Evolutionary conservation across 1,140 invertebrate genomes (phyloP).

Genomic region (Zelostemma sp.): DNA sequence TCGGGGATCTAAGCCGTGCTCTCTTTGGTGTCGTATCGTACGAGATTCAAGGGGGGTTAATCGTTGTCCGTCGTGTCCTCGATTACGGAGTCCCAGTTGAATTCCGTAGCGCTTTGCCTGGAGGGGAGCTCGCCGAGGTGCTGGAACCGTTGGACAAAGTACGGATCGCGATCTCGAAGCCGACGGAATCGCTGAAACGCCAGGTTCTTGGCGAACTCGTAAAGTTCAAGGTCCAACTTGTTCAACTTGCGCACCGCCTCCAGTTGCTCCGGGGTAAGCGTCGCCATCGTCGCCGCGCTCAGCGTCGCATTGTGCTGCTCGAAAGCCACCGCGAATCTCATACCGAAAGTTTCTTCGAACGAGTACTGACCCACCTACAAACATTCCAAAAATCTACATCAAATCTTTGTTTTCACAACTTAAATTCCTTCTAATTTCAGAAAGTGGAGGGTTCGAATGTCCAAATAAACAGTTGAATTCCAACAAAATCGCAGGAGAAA

Average conservation of each 20-base stretch:
- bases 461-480: constrained; percentile 43
- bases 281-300: constrained; percentile 81
- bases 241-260: constrained; percentile 86
- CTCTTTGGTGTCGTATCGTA: constrained; percentile 60
- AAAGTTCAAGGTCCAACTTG: constrained; percentile 92
- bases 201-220: constrained; percentile 92
- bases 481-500: too few species aligned
- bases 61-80: constrained; percentile 76
- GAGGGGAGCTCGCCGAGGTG: constrained; percentile 82
- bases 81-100: constrained; percentile 88
- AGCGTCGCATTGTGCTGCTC: constrained; percentile 91
- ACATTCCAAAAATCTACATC: too few species aligned
- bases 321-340: constrained; percentile 90
- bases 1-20: constrained; percentile 37
- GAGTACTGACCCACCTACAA: constrained; percentile 90
- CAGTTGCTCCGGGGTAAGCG: constrained; percentile 79
- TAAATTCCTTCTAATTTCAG: too few species aligned
- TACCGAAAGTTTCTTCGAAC: constrained; percentile 97
- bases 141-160: constrained; percentile 84
- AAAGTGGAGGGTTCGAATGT: constrained; percentile 14
- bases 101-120: constrained; percentile 80
- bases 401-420: too few species aligned
- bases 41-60: constrained; percentile 32
- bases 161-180: constrained; percentile 81
- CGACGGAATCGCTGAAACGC: constrained; percentile 86